Conservation (phyloP, 2,113 vertebrate species). For the Platichthys stellatus region DNA sequence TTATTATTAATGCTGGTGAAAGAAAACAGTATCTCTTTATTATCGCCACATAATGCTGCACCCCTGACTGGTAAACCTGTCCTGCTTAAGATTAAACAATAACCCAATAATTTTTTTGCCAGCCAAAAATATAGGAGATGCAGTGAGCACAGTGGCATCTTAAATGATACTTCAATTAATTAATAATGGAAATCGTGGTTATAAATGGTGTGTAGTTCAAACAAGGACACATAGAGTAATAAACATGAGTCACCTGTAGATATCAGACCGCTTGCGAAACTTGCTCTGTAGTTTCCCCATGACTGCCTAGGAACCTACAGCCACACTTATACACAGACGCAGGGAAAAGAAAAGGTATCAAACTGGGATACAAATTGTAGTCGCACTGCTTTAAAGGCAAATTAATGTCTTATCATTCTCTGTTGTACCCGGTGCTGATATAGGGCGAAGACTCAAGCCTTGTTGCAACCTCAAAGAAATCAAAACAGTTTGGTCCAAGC, state of each 20-base stretch:
- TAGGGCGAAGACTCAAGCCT: not conserved
- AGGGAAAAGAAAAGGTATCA: not conserved
- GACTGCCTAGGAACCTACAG: slow-evolving; percentile 44
- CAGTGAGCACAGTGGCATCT: not conserved
- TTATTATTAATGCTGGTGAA: not conserved
- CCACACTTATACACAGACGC: slow-evolving; percentile 32
- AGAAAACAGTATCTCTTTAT: not conserved
- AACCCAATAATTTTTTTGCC: no score
- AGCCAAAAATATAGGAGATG: not conserved
- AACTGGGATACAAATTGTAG: not conserved
- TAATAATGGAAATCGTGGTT: not conserved
- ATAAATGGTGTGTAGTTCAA: not conserved
- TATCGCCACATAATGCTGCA: not conserved
- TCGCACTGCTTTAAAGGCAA: no score
- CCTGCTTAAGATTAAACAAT: not conserved
- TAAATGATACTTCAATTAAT: not conserved
- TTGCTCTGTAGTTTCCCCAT: slow-evolving; percentile 98
- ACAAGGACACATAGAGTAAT: not conserved
- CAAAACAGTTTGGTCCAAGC: not conserved
- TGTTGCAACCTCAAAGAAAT: no score
- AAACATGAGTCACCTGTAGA: slow-evolving; percentile 84
- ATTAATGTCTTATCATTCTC: no score
- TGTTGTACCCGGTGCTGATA: not conserved
- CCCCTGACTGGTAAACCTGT: no score
- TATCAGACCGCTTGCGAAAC: slow-evolving; percentile 82